phyloP scores from a whole-genome alignment of 2,113 vertebrate species.

The Indri indri region DNA sequence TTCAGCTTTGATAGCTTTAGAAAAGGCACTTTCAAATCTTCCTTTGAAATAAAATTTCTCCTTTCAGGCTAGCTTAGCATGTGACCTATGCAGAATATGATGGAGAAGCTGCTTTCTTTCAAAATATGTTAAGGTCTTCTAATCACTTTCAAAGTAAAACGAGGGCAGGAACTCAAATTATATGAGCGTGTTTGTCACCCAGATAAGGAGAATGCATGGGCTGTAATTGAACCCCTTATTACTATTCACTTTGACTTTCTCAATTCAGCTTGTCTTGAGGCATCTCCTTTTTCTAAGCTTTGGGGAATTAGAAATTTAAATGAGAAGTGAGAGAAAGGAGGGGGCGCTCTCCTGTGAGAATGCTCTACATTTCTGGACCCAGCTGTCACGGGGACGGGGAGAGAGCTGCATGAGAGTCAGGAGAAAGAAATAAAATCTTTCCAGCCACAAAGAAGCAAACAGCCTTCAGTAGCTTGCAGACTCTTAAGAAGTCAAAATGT shows the following conservation, averaged over 20 bases:
- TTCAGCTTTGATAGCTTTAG: slow-evolving; percentile 52
- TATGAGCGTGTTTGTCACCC: slow-evolving; percentile 48
- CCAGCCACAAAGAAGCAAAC: background rate
- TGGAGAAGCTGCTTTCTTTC: slow-evolving; percentile 20
- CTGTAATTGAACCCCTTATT: slow-evolving; percentile 56
- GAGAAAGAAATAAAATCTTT: background rate
- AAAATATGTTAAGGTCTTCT: slow-evolving; percentile 49
- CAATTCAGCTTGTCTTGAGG: slow-evolving; percentile 44
- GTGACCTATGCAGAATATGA: slow-evolving; percentile 58
- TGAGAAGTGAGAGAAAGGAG: background rate
- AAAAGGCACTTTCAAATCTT: slow-evolving; percentile 43
- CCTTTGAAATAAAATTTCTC: slow-evolving; percentile 47
- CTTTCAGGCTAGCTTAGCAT: slow-evolving; percentile 46
- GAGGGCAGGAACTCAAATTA: slow-evolving; percentile 36
- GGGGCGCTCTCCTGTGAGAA: background rate
- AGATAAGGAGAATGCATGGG: slow-evolving; percentile 27
- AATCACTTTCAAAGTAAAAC: slow-evolving; percentile 72
- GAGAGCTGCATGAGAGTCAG: background rate
- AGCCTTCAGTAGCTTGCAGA: background rate
- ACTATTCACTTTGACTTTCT: slow-evolving; percentile 58
- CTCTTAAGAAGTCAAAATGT: slow-evolving; percentile 35
- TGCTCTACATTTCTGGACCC: slow-evolving; percentile 1
- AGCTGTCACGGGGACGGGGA: background rate
- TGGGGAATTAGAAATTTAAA: slow-evolving; percentile 66
- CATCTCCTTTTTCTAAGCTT: background rate